Evolutionary conservation across 2,888 invertebrate genomes (phyloP), one percentile per base, ranked within the genome.

Genomic region (Xylocampa areola): DNA sequence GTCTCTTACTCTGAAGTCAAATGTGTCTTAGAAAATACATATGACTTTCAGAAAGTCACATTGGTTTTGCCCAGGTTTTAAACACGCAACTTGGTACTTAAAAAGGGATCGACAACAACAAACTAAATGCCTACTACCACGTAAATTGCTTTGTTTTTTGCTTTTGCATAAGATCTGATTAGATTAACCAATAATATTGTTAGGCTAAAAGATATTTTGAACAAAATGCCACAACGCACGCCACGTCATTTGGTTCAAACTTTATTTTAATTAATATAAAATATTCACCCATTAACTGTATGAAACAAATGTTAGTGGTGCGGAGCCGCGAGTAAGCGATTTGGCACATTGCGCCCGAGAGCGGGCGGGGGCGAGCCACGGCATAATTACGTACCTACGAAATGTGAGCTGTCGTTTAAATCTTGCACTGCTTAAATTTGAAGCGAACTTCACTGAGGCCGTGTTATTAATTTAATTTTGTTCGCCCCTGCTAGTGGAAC

Each of bases 341-440:
- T 92, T 91, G 91, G 92, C 91, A 91, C 92, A 90, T 89, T 86
- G 90, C 90, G 87, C 90, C 81, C 85, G 84, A 81, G 73, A 78
- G 78, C 81, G 77, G 81, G 79, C 82, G 83, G 83, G 72, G 83
- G 81, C 86, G 83, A 85, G 82, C 87, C 88, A 79, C 87, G 85
- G 84, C 82, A 90, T 92, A 92, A 92, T 92, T 92, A 92, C 90
- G 89, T 91, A 90, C 82, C 85, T 85, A 87, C 89, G 83, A 89
- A 89, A 90, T 88, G 88, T 85, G 89, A 88, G 88, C 89, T 88
- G 88, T 90, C 91, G 87, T 86, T 92, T 92, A 91, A 92, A 92
- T 91, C 91, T 90, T 89, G 88, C 90, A 86, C 87, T 86, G 89
- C 87, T 91, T 90, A 89, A 90, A 89, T 90, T 91, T 91, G 85